phyloP scores from a whole-genome alignment of 2,113 vertebrate genomes.

The Vidua chalybeata region DNA sequence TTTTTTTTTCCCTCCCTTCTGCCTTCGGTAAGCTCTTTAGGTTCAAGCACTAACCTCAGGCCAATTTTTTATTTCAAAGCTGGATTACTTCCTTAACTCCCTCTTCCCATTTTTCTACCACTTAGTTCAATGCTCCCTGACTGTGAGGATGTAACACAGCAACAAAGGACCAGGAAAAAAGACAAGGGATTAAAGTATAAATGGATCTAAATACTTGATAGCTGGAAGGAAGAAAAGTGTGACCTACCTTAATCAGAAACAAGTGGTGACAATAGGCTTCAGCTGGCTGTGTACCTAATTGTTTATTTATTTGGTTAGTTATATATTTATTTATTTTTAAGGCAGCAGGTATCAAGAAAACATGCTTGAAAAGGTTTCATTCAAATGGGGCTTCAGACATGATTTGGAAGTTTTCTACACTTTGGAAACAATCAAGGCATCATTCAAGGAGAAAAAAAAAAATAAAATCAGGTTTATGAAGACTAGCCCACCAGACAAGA shows the following conservation, averaged over 20 bases:
- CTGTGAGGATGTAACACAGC: conserved; percentile 36
- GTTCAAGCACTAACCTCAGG: conserved; percentile 19
- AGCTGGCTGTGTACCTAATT: neutral
- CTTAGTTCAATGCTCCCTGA: conserved; percentile 35
- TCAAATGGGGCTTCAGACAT: neutral
- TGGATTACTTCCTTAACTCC: conserved; percentile 43
- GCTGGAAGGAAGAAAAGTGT: conserved; percentile 12
- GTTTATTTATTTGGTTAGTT: neutral
- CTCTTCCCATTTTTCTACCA: conserved; percentile 28
- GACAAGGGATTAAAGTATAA: conserved; percentile 36
- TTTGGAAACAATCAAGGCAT: neutral
- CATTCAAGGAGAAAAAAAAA: neutral
- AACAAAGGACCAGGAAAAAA: conserved; percentile 37
- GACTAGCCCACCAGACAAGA: neutral
- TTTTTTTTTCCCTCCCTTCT: neutral
- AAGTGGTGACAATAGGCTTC: neutral
- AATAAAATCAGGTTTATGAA: neutral
- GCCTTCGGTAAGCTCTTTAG: neutral
- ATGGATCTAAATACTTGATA: conserved; percentile 44
- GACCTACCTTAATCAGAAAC: conserved; percentile 21
- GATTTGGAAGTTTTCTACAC: neutral
- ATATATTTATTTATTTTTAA: neutral
- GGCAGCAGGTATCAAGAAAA: neutral
- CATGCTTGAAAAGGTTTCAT: neutral
- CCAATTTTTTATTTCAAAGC: conserved; percentile 43